Evolutionary conservation across 2,888 invertebrate genomes (phyloP).

Genomic region (Stenodema calcarata): DNA sequence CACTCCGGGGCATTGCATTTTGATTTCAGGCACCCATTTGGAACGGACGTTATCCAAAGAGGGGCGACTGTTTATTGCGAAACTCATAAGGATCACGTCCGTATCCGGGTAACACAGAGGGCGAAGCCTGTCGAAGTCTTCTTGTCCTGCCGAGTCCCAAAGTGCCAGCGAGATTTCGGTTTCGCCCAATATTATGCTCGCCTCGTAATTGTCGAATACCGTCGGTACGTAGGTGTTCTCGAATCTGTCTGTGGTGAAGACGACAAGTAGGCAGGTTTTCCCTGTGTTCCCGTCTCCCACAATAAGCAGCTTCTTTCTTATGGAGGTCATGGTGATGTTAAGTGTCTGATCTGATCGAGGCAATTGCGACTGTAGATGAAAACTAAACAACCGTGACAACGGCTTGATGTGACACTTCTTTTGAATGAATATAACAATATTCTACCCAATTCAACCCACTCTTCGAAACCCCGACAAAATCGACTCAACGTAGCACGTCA

Average conservation of each 20-base stretch:
- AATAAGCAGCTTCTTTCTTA: conserved; percentile 23
- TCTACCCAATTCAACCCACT: too few species aligned
- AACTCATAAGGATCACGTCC: conserved; percentile 71
- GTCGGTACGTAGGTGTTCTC: neutral
- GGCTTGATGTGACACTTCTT: too few species aligned
- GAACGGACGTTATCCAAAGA: conserved; percentile 70
- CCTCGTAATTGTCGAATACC: conserved; percentile 14
- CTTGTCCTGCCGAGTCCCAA: conserved; percentile 67
- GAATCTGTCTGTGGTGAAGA: neutral
- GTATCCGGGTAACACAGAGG: conserved; percentile 69
- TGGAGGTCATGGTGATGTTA: neutral
- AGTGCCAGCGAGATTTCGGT: conserved; percentile 62
- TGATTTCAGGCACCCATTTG: conserved; percentile 71
- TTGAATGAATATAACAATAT: too few species aligned
- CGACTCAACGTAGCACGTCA: too few species aligned
- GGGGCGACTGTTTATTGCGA: conserved; percentile 69
- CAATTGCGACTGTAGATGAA: too few species aligned
- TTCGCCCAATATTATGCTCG: neutral
- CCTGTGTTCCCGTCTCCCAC: conserved; percentile 36
- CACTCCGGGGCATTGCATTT: conserved; percentile 70
- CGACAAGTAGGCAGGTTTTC: conserved; percentile 21
- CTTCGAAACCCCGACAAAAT: too few species aligned
- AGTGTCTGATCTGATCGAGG: too few species aligned
- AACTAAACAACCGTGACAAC: too few species aligned
- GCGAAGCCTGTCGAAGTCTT: conserved; percentile 60